Percentiles rank a stretch among this genome's conserved stretches.
These are phyloP conservation scores for Auanema sp. DNA, from an alignment of 2,888 invertebrate species.

Conservation along the genomic window DNA sequence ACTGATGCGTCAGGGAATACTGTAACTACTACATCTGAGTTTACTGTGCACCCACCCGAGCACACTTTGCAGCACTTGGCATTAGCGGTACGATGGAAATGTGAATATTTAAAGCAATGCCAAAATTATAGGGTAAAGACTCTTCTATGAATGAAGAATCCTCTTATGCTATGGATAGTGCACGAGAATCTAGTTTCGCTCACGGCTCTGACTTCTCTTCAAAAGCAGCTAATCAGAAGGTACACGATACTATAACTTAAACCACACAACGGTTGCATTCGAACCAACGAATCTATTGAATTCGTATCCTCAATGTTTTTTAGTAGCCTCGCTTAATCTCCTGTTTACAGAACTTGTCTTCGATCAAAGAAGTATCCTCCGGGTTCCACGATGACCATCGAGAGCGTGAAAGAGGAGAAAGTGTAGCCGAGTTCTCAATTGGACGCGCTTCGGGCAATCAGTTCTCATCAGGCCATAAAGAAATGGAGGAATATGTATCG, in stretches of 20 bases:
- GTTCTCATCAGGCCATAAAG: constrained; percentile 24
- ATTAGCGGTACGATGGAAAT: neutral
- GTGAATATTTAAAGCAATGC: neutral
- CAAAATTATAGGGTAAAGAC: neutral
- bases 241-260: neutral
- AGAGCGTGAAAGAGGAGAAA: constrained; percentile 58
- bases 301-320: too few species aligned
- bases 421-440: constrained; percentile 63
- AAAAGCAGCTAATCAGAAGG: neutral
- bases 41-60: constrained; percentile 25
- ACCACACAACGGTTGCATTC: too few species aligned
- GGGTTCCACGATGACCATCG: constrained; percentile 8
- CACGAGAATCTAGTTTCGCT: constrained; percentile 13
- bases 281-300: too few species aligned
- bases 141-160: constrained; percentile 9
- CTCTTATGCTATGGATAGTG: constrained; percentile 14
- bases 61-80: constrained; percentile 16
- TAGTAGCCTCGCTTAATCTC: too few species aligned
- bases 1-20: constrained; percentile 56
- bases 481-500: constrained; percentile 44
- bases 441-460: constrained; percentile 36
- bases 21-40: constrained; percentile 34
- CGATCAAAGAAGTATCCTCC: neutral
- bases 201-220: constrained; percentile 4
- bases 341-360: too few species aligned